Evolutionary conservation across 2,888 invertebrate species (phyloP).

Genomic region (Polyommatus icarus): DNA sequence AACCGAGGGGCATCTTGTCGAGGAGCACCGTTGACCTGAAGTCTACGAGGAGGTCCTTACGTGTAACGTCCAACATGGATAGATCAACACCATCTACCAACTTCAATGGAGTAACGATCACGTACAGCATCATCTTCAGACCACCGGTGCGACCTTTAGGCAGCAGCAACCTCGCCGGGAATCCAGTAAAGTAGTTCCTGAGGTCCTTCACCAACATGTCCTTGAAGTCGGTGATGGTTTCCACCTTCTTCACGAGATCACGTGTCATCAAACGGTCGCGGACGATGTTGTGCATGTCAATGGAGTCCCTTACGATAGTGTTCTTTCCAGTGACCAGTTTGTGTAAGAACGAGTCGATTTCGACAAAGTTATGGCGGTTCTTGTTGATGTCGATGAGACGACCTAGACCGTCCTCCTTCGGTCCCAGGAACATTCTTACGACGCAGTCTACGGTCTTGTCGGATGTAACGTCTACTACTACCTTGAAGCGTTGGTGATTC

Average conservation of each 20-base stretch:
- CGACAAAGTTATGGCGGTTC: constrained; percentile 82
- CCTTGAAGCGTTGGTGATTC: constrained; percentile 83
- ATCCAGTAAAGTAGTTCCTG: constrained; percentile 80
- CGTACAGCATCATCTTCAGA: constrained; percentile 82
- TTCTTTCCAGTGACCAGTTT: constrained; percentile 83
- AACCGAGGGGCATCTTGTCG: constrained; percentile 84
- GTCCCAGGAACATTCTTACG: constrained; percentile 85
- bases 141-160: constrained; percentile 86
- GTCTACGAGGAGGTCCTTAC: constrained; percentile 64
- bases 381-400: constrained; percentile 77
- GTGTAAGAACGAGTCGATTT: constrained; percentile 82
- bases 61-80: constrained; percentile 63
- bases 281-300: constrained; percentile 83
- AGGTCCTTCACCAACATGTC: constrained; percentile 60
- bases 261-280: constrained; percentile 84
- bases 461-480: constrained; percentile 78
- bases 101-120: constrained; percentile 80
- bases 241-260: constrained; percentile 82
- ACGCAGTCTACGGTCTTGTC: constrained; percentile 80
- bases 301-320: constrained; percentile 81
- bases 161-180: constrained; percentile 85
- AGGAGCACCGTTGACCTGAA: constrained; percentile 67
- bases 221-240: constrained; percentile 68
- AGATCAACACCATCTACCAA: constrained; percentile 62
- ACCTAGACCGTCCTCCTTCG: constrained; percentile 82